Evolutionary conservation across 2,888 invertebrate species (phyloP), one percentile per base, ranked within the genome.

Genomic region (Acanthococcus lagerstroemiae): DNA sequence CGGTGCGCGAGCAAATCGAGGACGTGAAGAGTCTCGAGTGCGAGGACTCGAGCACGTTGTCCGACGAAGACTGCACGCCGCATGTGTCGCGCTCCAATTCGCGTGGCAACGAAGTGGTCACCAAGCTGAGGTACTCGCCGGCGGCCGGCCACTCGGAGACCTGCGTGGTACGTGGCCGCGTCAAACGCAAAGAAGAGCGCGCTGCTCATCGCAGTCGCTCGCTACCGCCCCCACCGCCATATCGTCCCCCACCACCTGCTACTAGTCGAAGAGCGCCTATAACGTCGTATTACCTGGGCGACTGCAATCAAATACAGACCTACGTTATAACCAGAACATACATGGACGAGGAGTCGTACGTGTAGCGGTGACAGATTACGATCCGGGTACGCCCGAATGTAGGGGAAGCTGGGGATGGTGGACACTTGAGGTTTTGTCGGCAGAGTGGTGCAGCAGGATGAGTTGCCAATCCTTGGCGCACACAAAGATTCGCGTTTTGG

Each of bases 91-190:
- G 78, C 21, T 77, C 77, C 45, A 78, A 77, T 70, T 77, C 77
- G 12, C 72, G 77, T n/a, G 76, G 79, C 4, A 78, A 79, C 66
- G 77, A 77, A 65, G 75, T 76, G 37, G 70, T 70, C 24, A 69
- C 70, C 52, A 68, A 75, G 72, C 12, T 76, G 74, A 84, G 52
- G 21, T 61, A 61, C 30, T 50, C 61, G 22, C 60, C 60, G 48
- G 79, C 81, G 73, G 83, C 84, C 1, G 84, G 84, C 30, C 84
- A 84, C 72, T 81, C 83, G 71, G 82, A 79, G 71, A 80, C 69
- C 22, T 71, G 65, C 55, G 73, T 70, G 58, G 71, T 72, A 15
- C 70, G 73, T 19, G 74, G 72, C 45, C 70, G 74, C 61, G 70
- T 72, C 65, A 71, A 72, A 65, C 71, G 72, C 22, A 71, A 73